Evolutionary conservation across 35 echinoderm and acorn worm species (phyloP).

Genomic region (Ophiothrix spiculata): DNA sequence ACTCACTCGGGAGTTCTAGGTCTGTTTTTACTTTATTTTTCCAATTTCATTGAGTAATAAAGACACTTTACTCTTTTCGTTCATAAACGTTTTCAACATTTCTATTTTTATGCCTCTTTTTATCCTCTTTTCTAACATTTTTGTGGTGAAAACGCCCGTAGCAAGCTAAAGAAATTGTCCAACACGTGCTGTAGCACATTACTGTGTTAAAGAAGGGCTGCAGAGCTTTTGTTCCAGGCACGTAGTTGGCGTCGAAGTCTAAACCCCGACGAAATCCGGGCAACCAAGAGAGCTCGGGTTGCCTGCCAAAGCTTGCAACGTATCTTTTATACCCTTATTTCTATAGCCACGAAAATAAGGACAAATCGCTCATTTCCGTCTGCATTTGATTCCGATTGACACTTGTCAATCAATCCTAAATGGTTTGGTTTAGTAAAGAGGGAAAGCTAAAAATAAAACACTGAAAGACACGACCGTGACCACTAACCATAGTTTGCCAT

Average conservation of each 20-base stretch:
- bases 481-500: background rate
- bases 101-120: background rate
- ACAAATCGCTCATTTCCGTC: conserved; percentile 9
- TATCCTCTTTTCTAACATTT: conserved; percentile 6
- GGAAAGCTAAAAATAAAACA: too few relatives aligned
- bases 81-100: background rate
- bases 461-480: background rate
- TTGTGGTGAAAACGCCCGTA: conserved; percentile 14
- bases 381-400: background rate
- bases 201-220: background rate
- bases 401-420: background rate
- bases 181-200: background rate
- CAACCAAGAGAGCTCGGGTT: conserved; percentile 1
- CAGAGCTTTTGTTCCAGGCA: background rate
- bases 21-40: background rate
- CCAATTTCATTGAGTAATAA: background rate
- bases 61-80: background rate
- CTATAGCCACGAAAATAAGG: background rate
- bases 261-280: background rate
- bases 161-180: conserved; percentile 1
- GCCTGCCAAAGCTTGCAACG: background rate
- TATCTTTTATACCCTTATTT: conserved; percentile 4
- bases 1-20: conserved; percentile 7
- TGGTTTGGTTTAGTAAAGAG: too few relatives aligned
- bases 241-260: background rate